Percentiles rank a stretch among this genome's conserved stretches.
Evolutionary conservation across 1,140 invertebrate species (phyloP).

Genomic region (Lepidurus packardi): DNA sequence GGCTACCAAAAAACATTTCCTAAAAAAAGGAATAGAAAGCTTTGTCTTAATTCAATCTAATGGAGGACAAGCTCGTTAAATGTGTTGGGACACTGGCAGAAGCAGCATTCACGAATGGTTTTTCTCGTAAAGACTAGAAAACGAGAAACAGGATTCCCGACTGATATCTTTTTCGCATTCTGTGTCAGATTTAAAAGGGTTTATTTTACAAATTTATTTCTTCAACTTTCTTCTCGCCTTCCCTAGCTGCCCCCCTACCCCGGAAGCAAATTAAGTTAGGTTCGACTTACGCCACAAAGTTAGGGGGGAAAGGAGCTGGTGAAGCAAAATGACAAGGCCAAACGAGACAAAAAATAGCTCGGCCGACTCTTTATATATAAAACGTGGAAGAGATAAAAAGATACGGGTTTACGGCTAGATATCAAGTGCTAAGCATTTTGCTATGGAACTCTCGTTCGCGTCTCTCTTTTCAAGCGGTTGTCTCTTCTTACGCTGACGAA

Average conservation of each 20-base stretch:
- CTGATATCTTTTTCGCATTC: too few relatives aligned
- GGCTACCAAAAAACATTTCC: neutral
- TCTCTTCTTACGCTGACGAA: conserved; percentile 6
- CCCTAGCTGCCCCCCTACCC: neutral
- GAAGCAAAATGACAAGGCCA: neutral
- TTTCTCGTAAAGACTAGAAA: too few relatives aligned
- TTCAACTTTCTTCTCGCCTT: neutral
- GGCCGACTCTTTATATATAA: neutral
- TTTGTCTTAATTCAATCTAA: neutral
- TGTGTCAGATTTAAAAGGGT: too few relatives aligned
- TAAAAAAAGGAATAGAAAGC: neutral
- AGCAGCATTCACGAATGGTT: too few relatives aligned
- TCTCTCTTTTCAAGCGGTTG: too few relatives aligned
- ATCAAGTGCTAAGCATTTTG: conserved; percentile 9
- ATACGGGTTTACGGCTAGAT: neutral
- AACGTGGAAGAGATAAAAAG: conserved; percentile 3
- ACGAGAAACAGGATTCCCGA: too few relatives aligned
- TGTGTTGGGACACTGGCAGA: neutral
- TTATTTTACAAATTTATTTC: neutral
- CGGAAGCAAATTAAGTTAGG: neutral
- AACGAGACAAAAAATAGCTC: neutral
- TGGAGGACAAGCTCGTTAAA: neutral
- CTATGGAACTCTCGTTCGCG: neutral
- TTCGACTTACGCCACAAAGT: neutral
- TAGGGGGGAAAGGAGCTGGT: neutral